Evolutionary conservation across 2,797 vertebrate species (phyloP).

Genomic region (Pyrocephalus nanus): DNA sequence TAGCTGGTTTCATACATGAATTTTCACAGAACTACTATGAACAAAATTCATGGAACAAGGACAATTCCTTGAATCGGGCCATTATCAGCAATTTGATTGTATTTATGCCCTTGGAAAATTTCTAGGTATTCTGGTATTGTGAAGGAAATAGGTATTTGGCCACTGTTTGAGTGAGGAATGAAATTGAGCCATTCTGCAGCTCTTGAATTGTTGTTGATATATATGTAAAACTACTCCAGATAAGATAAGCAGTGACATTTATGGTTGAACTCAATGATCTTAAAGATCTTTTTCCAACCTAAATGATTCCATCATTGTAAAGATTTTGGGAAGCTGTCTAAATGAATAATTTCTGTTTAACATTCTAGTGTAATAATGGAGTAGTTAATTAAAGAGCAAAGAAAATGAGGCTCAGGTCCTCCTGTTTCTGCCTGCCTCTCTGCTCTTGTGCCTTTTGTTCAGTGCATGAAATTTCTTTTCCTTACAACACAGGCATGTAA

Average conservation of each 20-base stretch:
- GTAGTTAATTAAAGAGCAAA: neutral
- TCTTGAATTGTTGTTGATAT: slow-evolving; percentile 43
- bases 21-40: neutral
- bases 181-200: neutral
- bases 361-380: neutral
- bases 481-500: neutral
- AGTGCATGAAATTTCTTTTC: neutral
- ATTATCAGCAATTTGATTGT: neutral
- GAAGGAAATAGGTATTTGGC: slow-evolving; percentile 24
- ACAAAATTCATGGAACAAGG: neutral
- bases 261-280: neutral
- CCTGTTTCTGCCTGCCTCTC: neutral
- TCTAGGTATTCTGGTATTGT: neutral
- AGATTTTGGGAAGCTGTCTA: slow-evolving; percentile 27
- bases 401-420: neutral
- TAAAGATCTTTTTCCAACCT: neutral
- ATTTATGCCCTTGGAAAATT: neutral
- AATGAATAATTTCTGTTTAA: slow-evolving; percentile 19
- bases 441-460: neutral
- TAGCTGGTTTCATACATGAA: neutral
- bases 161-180: neutral
- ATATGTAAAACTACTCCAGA: slow-evolving; percentile 39
- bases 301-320: neutral
- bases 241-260: slow-evolving; percentile 58
- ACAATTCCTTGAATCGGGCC: neutral